phyloP scores from a whole-genome alignment of 2,797 vertebrate genomes.

The Poeciliopsis turneri region DNA sequence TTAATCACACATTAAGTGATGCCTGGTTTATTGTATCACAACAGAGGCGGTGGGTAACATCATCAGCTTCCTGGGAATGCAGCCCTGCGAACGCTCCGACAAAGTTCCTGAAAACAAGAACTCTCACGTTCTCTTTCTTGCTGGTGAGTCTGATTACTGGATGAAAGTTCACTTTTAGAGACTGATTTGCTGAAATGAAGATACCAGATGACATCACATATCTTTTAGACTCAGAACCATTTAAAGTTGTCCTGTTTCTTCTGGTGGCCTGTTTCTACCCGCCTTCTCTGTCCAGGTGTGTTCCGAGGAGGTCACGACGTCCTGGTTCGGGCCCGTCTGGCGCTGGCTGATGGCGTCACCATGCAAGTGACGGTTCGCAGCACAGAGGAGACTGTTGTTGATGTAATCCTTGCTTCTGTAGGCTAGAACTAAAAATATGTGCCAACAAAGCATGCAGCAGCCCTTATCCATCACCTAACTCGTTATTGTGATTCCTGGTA shows the following conservation, averaged over 20 bases:
- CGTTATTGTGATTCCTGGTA: conserved; percentile 10
- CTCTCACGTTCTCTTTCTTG: conserved; percentile 92
- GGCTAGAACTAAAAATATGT: conserved; percentile 75
- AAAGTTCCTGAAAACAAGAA: conserved; percentile 98
- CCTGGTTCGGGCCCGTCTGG: conserved; percentile 90
- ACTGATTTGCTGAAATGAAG: background rate
- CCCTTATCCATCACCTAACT: background rate
- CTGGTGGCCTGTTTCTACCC: background rate
- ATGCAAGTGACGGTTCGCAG: conserved; percentile 98
- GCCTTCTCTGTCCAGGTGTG: conserved; percentile 79
- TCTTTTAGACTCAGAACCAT: background rate
- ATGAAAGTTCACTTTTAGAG: background rate
- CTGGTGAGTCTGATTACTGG: conserved; percentile 80
- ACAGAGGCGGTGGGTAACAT: conserved; percentile 96
- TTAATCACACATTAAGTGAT: background rate
- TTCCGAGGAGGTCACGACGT: conserved; percentile 90
- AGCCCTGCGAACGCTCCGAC: conserved; percentile 96
- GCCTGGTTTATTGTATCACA: background rate
- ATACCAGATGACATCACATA: background rate
- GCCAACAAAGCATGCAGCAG: background rate
- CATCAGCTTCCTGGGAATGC: conserved; percentile 96
- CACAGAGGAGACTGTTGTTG: conserved; percentile 86
- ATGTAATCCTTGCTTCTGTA: conserved; percentile 94
- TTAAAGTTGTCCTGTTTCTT: background rate
- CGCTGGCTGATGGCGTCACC: conserved; percentile 92